Evolutionary conservation across 1,140 invertebrate genomes (phyloP).

Genomic region (Lucilia sericata): DNA sequence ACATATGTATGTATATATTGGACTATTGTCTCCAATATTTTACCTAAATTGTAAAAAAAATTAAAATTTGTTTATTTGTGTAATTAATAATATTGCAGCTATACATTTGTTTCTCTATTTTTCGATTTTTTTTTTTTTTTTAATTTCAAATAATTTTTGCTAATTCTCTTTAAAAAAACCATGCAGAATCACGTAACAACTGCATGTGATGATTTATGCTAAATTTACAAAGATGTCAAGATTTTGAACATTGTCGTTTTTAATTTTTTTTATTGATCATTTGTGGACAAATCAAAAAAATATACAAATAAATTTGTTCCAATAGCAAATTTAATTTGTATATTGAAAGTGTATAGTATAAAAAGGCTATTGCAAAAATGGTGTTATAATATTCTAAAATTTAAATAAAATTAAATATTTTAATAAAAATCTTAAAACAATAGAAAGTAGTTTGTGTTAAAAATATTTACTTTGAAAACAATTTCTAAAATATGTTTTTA

Average conservation of each 20-base stretch:
- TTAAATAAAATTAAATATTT: background rate
- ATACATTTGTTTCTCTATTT: background rate
- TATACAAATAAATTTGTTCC: background rate
- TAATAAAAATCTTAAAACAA: background rate
- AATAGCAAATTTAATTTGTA: background rate
- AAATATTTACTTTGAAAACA: background rate
- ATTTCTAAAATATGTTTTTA: background rate
- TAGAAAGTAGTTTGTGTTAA: background rate
- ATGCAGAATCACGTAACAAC: background rate
- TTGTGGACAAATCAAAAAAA: constrained; percentile 3
- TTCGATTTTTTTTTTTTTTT: no score
- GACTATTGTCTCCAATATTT: no score
- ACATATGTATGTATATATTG: no score
- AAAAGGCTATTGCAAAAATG: background rate
- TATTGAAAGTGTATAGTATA: background rate
- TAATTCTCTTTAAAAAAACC: no score
- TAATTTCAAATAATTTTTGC: background rate
- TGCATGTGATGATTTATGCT: background rate
- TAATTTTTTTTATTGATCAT: background rate
- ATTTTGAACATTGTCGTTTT: background rate
- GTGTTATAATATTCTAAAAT: background rate
- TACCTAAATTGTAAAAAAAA: no score
- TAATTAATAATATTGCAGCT: no score
- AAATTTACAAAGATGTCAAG: constrained; percentile 10
- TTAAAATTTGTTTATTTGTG: no score